Percentiles rank a stretch among this genome's conserved stretches.
phyloP scores from a whole-genome alignment of 2,888 invertebrate species.

The Penaeus monodon region DNA sequence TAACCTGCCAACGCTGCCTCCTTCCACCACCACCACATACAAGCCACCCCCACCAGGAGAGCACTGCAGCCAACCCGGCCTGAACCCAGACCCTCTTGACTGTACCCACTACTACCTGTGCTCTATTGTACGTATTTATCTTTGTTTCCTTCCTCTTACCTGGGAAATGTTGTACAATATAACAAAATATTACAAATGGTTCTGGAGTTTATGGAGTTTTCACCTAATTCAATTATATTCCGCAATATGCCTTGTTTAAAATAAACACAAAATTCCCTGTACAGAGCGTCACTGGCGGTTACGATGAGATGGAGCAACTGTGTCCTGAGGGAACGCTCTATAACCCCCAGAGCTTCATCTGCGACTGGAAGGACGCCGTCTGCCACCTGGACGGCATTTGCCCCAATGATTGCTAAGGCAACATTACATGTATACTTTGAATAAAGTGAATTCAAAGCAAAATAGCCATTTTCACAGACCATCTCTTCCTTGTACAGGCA shows the following conservation, averaged over 20 bases:
- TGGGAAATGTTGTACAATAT: too few species aligned
- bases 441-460: too few species aligned
- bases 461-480: too few species aligned
- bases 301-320: background rate
- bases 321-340: slow-evolving; percentile 23
- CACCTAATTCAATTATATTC: too few species aligned
- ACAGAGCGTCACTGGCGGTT: background rate
- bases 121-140: slow-evolving; percentile 27
- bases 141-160: background rate
- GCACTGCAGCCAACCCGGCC: slow-evolving; percentile 38
- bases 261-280: too few species aligned
- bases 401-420: slow-evolving; percentile 10
- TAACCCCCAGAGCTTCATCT: slow-evolving; percentile 34
- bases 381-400: slow-evolving; percentile 18
- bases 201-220: too few species aligned
- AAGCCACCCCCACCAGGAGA: slow-evolving; percentile 29
- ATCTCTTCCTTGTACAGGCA: too few species aligned
- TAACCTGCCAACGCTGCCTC: slow-evolving; percentile 20
- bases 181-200: too few species aligned
- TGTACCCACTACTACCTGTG: slow-evolving; percentile 54
- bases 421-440: too few species aligned
- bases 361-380: slow-evolving; percentile 25
- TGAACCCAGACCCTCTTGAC: slow-evolving; percentile 47
- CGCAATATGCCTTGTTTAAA: too few species aligned
- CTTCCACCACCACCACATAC: slow-evolving; percentile 3